Evolutionary conservation across 2,113 vertebrate genomes (phyloP).

Genomic region (Cryptotis parvus): DNA sequence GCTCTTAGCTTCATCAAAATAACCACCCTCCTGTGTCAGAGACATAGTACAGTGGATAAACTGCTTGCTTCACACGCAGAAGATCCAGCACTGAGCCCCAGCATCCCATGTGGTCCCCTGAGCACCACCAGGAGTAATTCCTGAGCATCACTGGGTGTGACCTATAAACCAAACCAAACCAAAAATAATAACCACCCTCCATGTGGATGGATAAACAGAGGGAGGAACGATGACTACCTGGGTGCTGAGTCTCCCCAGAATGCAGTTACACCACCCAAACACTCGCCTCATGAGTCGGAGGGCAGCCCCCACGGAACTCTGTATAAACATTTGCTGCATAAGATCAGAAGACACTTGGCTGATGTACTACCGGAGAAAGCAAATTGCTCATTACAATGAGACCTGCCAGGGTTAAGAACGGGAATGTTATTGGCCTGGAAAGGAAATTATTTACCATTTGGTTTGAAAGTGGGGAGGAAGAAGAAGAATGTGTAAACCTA

Average conservation of each 20-base stretch:
- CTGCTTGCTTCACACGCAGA: too few species aligned
- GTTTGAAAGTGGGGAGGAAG: slow-evolving; percentile 58
- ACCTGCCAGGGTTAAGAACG: slow-evolving; percentile 66
- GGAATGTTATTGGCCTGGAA: slow-evolving; percentile 77
- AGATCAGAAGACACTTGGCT: slow-evolving; percentile 84
- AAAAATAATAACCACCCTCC: too few species aligned
- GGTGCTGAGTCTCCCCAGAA: neutral
- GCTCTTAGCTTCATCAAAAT: neutral
- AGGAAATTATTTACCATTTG: slow-evolving; percentile 80
- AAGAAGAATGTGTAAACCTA: slow-evolving; percentile 77
- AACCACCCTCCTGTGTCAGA: neutral
- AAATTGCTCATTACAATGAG: slow-evolving; percentile 83
- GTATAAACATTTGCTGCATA: slow-evolving; percentile 75
- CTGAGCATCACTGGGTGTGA: too few species aligned
- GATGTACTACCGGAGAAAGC: slow-evolving; percentile 84
- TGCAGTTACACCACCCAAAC: slow-evolving; percentile 18
- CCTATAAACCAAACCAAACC: too few species aligned
- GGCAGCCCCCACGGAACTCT: neutral
- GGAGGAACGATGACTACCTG: neutral
- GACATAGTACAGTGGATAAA: neutral
- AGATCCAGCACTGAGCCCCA: neutral
- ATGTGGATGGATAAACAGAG: neutral
- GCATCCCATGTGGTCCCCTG: neutral
- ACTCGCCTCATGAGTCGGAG: neutral
- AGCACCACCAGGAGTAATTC: too few species aligned